Conservation (phyloP, 30 jellyfish, hydroid and myxozoan species). For the Morbakka virulenta region DNA sequence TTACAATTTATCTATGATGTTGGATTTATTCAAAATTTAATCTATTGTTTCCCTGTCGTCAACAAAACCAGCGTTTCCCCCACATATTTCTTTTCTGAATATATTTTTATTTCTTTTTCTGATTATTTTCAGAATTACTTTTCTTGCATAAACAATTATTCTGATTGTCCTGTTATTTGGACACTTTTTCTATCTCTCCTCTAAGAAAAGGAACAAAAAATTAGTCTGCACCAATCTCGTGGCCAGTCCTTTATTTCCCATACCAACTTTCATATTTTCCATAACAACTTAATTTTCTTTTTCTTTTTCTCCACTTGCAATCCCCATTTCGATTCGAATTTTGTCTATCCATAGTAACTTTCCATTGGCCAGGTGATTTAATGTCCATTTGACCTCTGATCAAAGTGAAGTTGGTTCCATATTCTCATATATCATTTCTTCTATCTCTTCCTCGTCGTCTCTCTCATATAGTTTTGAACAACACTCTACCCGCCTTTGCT, state of each 20-base stretch:
- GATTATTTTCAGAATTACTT: too few relatives aligned
- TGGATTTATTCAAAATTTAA: too few relatives aligned
- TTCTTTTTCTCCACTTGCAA: constrained; percentile 1
- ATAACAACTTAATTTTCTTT: not conserved
- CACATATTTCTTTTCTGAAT: too few relatives aligned
- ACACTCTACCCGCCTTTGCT: constrained; percentile 4
- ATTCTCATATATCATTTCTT: not conserved
- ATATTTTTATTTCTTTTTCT: too few relatives aligned
- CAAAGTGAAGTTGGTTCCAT: not conserved
- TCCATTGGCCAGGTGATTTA: constrained; percentile 13
- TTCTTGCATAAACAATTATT: too few relatives aligned
- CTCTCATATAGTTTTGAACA: not conserved
- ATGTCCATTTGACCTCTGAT: not conserved
- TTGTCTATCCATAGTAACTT: constrained; percentile 8
- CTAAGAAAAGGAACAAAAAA: constrained; percentile 6
- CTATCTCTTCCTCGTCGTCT: not conserved
- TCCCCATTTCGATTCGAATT: constrained; percentile 27
- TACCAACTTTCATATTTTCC: constrained; percentile 8
- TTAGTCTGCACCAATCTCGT: constrained; percentile 8
- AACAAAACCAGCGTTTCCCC: too few relatives aligned
- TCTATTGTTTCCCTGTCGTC: too few relatives aligned
- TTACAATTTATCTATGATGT: too few relatives aligned
- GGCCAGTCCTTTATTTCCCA: constrained; percentile 15
- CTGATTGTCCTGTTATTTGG: not conserved
- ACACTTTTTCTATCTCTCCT: not conserved